Evolutionary conservation across 2,888 invertebrate genomes (phyloP), one percentile per base, ranked within the genome.

Genomic region (Oligia fasciuncula): DNA sequence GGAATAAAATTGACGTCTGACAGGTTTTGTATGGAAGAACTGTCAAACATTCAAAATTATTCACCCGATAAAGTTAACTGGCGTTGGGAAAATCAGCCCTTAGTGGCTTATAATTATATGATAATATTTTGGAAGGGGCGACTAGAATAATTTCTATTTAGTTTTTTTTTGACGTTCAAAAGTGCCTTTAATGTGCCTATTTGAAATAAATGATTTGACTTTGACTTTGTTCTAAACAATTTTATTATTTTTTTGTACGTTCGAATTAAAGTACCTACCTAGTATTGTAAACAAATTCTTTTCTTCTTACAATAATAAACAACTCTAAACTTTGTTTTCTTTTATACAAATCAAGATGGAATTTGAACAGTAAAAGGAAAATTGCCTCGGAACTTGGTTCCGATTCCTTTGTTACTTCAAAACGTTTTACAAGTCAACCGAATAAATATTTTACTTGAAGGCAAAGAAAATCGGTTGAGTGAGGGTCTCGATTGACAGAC

Each of bases 381-480:
- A 76, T 80, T 83, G 69, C 73, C 68, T 29, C 19, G 43, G 72
- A 80, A 80, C 77, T 77, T 40, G 66, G 23, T 85, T 74, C 57
- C n/a, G 29, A 79, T 70, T 60, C 70, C 67, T 66, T 78, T 85
- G 77, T 85, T 65, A 76, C 67, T 74, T 57, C 57, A n/a, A 70
- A 79, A 77, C 75, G 77, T 69, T 77, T 77, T 71, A 82, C 81
- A 77, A 73, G 73, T 13, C 49, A 70, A 66, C 63, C 43, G 62
- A 85, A 87, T 76, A 76, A 85, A 84, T 87, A 81, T 81, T 79
- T 87, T 67, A 77, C 76, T 88, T 60, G 63, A 54, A 77, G 43
- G 66, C 74, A 57, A 72, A 76, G 54, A 35, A 65, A 74, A 74
- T 69, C 67, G 79, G 68, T 68, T 49, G 71, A 82, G 60, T 70